These are phyloP conservation scores for Enteromius trimaculatus DNA, from an alignment of 2,797 vertebrate species.

Conservation along the genomic window DNA sequence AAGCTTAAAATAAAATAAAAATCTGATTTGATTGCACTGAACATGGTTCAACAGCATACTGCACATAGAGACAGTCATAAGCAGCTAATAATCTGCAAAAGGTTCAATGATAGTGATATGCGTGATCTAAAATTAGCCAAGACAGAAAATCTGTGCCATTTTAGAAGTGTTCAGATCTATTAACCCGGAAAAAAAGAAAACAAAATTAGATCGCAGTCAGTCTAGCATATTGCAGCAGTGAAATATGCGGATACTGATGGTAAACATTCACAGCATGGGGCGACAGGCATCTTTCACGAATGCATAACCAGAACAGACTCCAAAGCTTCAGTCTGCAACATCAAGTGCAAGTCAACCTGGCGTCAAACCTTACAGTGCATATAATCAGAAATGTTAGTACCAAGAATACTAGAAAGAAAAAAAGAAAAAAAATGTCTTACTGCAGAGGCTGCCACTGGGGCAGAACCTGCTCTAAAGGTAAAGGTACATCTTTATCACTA, in stretches of 20 bases:
- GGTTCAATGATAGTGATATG: background rate
- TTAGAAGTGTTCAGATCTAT: background rate
- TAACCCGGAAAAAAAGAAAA: background rate
- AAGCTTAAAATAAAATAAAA: background rate
- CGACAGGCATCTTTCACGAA: background rate
- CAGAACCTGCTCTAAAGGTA: background rate
- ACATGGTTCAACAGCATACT: too few relatives aligned
- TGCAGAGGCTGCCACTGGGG: background rate
- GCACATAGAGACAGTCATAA: background rate
- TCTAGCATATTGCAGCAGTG: background rate
- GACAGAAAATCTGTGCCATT: background rate
- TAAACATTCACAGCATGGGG: conserved; percentile 22
- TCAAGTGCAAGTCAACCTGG: background rate
- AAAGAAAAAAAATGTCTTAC: background rate
- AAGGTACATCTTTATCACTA: background rate
- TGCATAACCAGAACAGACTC: background rate
- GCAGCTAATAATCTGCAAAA: background rate
- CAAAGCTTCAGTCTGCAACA: background rate
- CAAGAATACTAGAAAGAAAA: background rate
- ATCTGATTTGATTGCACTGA: background rate
- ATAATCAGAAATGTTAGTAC: background rate
- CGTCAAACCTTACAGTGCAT: background rate
- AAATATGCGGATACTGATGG: background rate
- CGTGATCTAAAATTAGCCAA: background rate
- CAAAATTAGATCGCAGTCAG: background rate